Percentiles rank a stretch among this genome's conserved stretches.
phyloP scores from a whole-genome alignment of 1,140 invertebrate species.

The Bradynema listronoti region DNA sequence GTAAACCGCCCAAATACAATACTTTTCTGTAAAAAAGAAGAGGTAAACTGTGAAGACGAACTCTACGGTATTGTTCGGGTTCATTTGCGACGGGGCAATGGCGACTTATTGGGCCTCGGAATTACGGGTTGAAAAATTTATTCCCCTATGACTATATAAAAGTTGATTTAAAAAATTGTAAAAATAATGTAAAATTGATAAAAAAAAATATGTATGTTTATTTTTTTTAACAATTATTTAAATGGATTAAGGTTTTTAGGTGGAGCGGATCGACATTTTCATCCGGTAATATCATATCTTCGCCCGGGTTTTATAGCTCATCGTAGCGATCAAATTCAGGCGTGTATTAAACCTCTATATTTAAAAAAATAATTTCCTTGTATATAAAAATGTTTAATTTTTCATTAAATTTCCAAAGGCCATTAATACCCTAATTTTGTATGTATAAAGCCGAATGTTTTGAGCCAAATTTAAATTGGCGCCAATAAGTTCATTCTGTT shows the following conservation, averaged over 20 bases:
- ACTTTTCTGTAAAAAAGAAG: too few species aligned
- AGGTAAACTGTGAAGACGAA: too few species aligned
- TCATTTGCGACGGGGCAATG: slow-evolving; percentile 11
- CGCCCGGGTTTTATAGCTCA: slow-evolving; percentile 65
- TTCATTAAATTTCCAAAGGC: slow-evolving; percentile 6
- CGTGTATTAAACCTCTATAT: too few species aligned
- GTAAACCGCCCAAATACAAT: slow-evolving; percentile 1
- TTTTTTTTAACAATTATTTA: slow-evolving; percentile 6
- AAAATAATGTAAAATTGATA: slow-evolving; percentile 11
- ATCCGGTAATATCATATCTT: slow-evolving; percentile 63
- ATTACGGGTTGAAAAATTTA: slow-evolving; percentile 33
- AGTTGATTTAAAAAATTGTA: not conserved
- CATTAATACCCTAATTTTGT: slow-evolving; percentile 61
- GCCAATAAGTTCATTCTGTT: too few species aligned
- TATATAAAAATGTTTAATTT: too few species aligned
- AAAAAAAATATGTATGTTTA: slow-evolving; percentile 16
- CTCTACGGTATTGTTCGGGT: slow-evolving; percentile 19
- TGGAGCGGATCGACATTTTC: slow-evolving; percentile 63
- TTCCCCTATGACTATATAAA: slow-evolving; percentile 1
- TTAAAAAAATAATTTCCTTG: too few species aligned
- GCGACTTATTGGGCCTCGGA: slow-evolving; percentile 31
- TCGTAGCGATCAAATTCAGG: slow-evolving; percentile 59
- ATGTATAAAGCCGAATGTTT: too few species aligned
- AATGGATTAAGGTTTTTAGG: slow-evolving; percentile 61
- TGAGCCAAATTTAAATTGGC: too few species aligned